These are phyloP conservation scores for Schmidtea mediterranea DNA, from an alignment of 1,140 invertebrate species.

Conservation along the genomic window DNA sequence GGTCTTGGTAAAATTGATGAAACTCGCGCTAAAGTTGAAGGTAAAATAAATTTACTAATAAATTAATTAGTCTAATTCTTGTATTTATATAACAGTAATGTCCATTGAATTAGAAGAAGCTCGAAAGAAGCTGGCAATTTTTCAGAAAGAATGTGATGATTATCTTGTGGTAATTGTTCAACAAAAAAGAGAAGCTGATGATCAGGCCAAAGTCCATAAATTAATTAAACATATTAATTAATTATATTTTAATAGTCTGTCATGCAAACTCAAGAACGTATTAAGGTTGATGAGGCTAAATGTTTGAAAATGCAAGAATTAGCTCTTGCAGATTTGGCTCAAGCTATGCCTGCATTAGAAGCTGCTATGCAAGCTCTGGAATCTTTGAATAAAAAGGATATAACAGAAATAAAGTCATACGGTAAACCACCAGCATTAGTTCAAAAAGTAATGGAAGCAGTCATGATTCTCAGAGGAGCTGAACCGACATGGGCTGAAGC, in stretches of 20 bases:
- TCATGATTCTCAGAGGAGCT: constrained; percentile 46
- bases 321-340: constrained; percentile 46
- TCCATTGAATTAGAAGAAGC: constrained; percentile 45
- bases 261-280: constrained; percentile 31
- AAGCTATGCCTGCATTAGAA: constrained; percentile 52
- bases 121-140: constrained; percentile 41
- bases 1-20: constrained; percentile 51
- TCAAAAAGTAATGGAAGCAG: constrained; percentile 55
- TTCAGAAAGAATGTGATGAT: constrained; percentile 43
- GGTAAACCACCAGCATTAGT: constrained; percentile 49
- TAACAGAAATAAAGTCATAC: constrained; percentile 60
- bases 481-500: constrained; percentile 57
- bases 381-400: constrained; percentile 54
- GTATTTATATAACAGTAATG: constrained; percentile 34
- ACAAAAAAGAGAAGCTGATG: constrained; percentile 48
- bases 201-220: constrained; percentile 32
- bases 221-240: neutral
- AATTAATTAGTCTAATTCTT: neutral
- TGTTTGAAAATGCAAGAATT: constrained; percentile 48
- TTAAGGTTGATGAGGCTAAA: constrained; percentile 45
- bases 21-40: constrained; percentile 35
- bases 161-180: constrained; percentile 43
- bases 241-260: constrained; percentile 16
- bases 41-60: neutral
- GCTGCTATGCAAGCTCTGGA: constrained; percentile 50